A percentile compares a stretch with the other conserved stretches of the same genome.
phyloP scores from a whole-genome alignment of 2,797 vertebrate species.

The Epinephelus coioides region DNA sequence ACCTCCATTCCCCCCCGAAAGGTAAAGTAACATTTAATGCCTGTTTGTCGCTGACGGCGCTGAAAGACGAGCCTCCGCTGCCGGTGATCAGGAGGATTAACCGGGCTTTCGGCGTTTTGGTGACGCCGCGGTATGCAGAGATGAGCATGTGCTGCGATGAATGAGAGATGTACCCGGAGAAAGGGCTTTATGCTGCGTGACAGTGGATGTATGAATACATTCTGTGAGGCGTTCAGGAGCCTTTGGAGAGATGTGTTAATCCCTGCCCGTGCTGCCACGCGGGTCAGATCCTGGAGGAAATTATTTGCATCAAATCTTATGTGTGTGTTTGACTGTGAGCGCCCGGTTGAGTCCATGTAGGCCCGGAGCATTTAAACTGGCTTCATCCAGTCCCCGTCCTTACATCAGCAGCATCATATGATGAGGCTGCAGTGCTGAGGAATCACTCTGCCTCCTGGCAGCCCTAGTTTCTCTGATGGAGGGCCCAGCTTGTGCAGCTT shows the following conservation, averaged over 20 bases:
- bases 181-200: too few relatives aligned
- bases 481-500: background rate
- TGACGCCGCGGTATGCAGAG: slow-evolving; percentile 13
- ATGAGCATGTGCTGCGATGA: slow-evolving; percentile 34
- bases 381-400: slow-evolving; percentile 72
- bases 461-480: background rate
- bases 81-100: slow-evolving; percentile 22
- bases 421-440: slow-evolving; percentile 55
- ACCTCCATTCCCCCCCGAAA: slow-evolving; percentile 19
- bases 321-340: background rate
- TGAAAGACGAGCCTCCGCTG: background rate
- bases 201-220: slow-evolving; percentile 5
- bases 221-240: slow-evolving; percentile 58
- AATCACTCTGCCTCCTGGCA: slow-evolving; percentile 32
- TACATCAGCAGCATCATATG: slow-evolving; percentile 74
- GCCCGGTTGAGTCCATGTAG: slow-evolving; percentile 24
- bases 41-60: background rate
- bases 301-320: background rate
- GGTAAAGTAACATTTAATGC: slow-evolving; percentile 55
- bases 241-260: slow-evolving; percentile 1
- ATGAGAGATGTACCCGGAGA: background rate
- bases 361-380: slow-evolving; percentile 57
- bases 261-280: background rate
- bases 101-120: background rate
- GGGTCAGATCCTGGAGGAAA: background rate